Conservation (phyloP, 2,113 vertebrate species). For the Phalacrocorax brasilianus region DNA sequence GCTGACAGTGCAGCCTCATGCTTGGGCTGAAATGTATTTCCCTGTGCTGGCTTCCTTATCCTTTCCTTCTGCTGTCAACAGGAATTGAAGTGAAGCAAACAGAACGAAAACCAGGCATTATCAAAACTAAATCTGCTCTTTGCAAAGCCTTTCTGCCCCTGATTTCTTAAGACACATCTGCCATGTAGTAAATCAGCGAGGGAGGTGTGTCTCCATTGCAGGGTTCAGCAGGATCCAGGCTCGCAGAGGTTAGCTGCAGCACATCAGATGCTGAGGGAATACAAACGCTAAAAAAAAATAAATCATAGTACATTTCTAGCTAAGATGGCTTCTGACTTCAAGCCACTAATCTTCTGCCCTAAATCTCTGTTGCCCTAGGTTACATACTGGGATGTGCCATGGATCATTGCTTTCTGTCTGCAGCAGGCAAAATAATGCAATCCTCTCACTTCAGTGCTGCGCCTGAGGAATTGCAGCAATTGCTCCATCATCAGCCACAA, state of each 20-base stretch:
- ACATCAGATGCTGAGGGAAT: background rate
- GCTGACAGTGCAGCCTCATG: background rate
- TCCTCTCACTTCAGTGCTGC: background rate
- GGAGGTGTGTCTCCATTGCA: background rate
- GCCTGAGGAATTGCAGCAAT: rapidly evolving
- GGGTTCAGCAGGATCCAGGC: background rate
- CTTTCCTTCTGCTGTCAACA: background rate
- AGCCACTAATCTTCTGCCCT: conserved; percentile 39
- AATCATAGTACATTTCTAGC: background rate
- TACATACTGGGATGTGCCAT: background rate
- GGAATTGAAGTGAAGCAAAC: background rate
- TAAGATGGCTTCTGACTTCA: conserved; percentile 51
- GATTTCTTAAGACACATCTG: rapidly evolving
- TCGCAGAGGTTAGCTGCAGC: background rate
- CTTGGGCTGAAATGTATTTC: background rate
- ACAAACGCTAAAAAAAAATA: rapidly evolving
- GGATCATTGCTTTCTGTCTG: background rate
- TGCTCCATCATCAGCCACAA: background rate
- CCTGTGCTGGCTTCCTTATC: background rate
- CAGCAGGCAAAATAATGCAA: background rate
- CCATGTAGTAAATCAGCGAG: rapidly evolving
- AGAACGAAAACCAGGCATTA: rapidly evolving
- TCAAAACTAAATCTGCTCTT: background rate
- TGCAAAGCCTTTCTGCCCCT: background rate
- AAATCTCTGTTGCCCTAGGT: conserved; percentile 16